Evolutionary conservation across 2,888 invertebrate genomes (phyloP).

Genomic region (Epirrhoe tristata): DNA sequence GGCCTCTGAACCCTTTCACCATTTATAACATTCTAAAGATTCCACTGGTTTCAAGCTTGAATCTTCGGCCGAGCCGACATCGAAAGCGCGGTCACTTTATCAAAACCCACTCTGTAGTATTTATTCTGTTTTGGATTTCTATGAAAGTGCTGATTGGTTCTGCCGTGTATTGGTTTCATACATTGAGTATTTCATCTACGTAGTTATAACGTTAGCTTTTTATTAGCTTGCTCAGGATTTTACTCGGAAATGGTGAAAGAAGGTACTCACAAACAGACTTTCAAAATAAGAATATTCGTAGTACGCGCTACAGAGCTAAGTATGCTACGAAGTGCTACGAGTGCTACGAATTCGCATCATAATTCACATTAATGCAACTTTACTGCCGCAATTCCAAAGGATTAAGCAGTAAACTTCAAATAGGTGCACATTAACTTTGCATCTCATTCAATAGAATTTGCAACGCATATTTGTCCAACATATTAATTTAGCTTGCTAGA

Average conservation of each 20-base stretch:
- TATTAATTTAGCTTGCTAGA: constrained; percentile 13
- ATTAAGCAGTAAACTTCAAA: constrained; percentile 2
- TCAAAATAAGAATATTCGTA: neutral
- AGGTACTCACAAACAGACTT: neutral
- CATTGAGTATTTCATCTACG: too few species aligned
- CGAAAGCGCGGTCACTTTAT: too few species aligned
- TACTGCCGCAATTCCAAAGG: constrained; percentile 2
- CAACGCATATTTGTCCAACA: constrained; percentile 18
- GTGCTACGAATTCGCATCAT: constrained; percentile 12
- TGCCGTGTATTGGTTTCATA: too few species aligned
- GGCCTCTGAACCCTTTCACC: too few species aligned
- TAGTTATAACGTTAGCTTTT: too few species aligned
- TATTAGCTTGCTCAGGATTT: too few species aligned
- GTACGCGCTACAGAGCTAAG: constrained; percentile 5
- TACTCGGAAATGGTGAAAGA: neutral
- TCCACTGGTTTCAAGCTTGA: too few species aligned
- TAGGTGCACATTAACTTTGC: constrained; percentile 8
- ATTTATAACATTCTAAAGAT: too few species aligned
- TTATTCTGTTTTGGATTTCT: too few species aligned
- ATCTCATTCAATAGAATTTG: constrained; percentile 14
- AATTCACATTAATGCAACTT: neutral
- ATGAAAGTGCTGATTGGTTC: too few species aligned
- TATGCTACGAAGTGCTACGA: constrained; percentile 17
- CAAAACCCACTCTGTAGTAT: too few species aligned
- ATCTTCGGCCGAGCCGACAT: too few species aligned